Evolutionary conservation across 2,797 vertebrate species (phyloP), one percentile per base, ranked within the genome.

Genomic region (Pachyuromys duprasi): DNA sequence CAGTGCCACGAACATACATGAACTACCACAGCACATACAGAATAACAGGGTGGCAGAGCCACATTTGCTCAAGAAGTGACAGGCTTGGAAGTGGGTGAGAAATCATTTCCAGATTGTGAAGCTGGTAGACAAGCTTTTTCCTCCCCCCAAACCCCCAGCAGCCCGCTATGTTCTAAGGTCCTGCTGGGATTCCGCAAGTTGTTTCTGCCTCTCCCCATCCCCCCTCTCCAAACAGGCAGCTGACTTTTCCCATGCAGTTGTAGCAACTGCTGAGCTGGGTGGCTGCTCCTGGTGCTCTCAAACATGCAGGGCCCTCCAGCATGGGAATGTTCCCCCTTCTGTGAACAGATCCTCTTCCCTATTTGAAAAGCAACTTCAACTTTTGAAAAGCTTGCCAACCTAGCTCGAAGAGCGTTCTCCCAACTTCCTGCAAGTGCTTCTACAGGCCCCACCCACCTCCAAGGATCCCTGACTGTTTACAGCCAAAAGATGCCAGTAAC

Each of bases 331-430:
- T 94, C 20, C 65, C 20, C 42, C 24, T 49, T 62, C 81, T 82
- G 86, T 2, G 31, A 82, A 93, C 39, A 78, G 31, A 86, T 70
- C 18, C 39, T 15, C 78, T 53, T 57, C 36, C 90, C 60, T n/a
- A 60, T 57, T 80, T 88, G 86, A 88, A 96, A 96, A 93, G 45
- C 63, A 65, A 70, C 69, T 75, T 55, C n/a, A 93, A 84, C 65
- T 79, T 89, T 67, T 36, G 60, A 91, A 91, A 93, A 75, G 76
- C 39, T 91, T 96, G 91, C 49, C 86, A 81, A 78, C 31, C 36
- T 69, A 91, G 84, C 67, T 92, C 63, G 82, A 0, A 60, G 20
- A 5, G 45, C 72, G 90, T 90, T 57, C 91, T 90, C 31, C 20
- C 65, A 92, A 76, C 11, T n/a, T 45, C 74, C 33, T 86, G 18